These are phyloP conservation scores for Brachyptera risi DNA, from an alignment of 2,888 invertebrate genomes.

Conservation along the genomic window DNA sequence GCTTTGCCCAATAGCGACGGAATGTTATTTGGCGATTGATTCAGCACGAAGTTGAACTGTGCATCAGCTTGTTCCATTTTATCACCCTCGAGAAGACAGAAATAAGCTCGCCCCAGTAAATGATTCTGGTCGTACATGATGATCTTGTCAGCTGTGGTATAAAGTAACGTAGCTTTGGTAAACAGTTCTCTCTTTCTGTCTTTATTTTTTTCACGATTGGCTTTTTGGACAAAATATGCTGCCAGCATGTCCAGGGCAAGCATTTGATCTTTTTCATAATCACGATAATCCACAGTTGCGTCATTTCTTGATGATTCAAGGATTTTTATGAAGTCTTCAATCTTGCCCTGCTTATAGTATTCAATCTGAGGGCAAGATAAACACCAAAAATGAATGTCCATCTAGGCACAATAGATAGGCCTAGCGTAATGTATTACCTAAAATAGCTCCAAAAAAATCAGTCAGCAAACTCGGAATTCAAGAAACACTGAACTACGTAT, in stretches of 20 bases:
- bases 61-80: constrained; percentile 99
- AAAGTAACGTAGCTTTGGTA: constrained; percentile 93
- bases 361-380: constrained; percentile 66
- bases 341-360: constrained; percentile 91
- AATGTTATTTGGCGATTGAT: constrained; percentile 92
- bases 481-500: too few relatives aligned
- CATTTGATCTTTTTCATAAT: constrained; percentile 97
- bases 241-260: constrained; percentile 95
- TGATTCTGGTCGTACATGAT: constrained; percentile 99
- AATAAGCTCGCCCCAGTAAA: constrained; percentile 95
- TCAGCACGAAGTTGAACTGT: constrained; percentile 98
- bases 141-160: constrained; percentile 98
- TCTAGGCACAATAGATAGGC: too few relatives aligned
- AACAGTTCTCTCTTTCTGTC: constrained; percentile 92
- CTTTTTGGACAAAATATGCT: constrained; percentile 95
- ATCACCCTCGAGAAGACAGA: constrained; percentile 95
- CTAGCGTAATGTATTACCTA: too few relatives aligned
- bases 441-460: too few relatives aligned
- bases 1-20: constrained; percentile 97
- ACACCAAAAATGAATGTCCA: too few relatives aligned
- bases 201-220: constrained; percentile 91
- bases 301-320: constrained; percentile 83
- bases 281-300: constrained; percentile 80
- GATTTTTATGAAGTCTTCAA: constrained; percentile 91
- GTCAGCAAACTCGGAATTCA: too few relatives aligned